Conservation (phyloP, 2,113 vertebrate species). For the Channa maculata region DNA sequence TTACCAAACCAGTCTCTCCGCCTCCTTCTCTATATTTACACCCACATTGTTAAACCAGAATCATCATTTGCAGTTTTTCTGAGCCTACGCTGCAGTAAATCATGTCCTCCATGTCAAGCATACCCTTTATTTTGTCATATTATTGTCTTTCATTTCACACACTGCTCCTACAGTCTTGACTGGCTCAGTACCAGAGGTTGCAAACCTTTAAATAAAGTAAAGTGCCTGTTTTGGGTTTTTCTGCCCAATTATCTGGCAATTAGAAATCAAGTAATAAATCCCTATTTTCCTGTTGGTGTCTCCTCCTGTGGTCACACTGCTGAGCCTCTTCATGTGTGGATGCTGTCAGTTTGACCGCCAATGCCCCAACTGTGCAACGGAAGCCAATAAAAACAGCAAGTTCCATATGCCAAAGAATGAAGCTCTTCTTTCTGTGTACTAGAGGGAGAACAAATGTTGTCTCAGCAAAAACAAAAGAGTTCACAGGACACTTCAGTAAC, state of each 20-base stretch:
- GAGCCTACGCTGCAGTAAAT: too few relatives aligned
- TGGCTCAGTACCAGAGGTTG: neutral
- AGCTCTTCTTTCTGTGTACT: conserved; percentile 2
- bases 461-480: conserved; percentile 23
- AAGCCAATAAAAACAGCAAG: conserved; percentile 15
- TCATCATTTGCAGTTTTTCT: too few relatives aligned
- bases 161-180: neutral
- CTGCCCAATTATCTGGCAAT: neutral
- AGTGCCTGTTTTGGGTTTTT: neutral
- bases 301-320: neutral
- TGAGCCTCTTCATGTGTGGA: conserved; percentile 1
- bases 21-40: too few relatives aligned
- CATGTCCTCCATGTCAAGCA: neutral
- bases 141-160: neutral
- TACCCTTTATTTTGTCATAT: neutral
- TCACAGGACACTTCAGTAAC: conserved; percentile 8
- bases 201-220: neutral
- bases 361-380: conserved; percentile 6
- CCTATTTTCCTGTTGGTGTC: neutral
- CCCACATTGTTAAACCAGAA: too few relatives aligned
- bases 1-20: too few relatives aligned
- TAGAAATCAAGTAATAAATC: neutral
- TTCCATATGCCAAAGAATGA: conserved; percentile 3
- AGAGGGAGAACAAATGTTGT: conserved; percentile 32
- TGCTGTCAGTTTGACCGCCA: conserved; percentile 2